Evolutionary conservation across 2,797 vertebrate genomes (phyloP).

Genomic region (Acanthurus tractus): DNA sequence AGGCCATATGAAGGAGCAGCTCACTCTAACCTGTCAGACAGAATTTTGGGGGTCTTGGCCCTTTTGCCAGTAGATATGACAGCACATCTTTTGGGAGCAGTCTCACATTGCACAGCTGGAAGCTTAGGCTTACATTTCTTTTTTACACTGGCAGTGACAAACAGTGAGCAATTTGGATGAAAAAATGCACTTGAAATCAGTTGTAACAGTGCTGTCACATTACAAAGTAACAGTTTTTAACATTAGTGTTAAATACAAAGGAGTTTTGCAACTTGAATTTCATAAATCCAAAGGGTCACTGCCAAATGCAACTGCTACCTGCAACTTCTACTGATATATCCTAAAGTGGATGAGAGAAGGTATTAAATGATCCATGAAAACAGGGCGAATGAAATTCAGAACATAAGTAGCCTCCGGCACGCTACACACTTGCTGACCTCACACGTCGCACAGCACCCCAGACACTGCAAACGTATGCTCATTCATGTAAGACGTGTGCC

Average conservation of each 20-base stretch:
- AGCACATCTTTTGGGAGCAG: constrained; percentile 54
- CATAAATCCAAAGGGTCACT: constrained; percentile 54
- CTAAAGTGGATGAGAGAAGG: constrained; percentile 60
- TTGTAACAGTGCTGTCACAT: constrained; percentile 15
- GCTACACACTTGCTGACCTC: constrained; percentile 65
- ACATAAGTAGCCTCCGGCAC: constrained; percentile 71
- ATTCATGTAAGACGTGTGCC: constrained; percentile 67
- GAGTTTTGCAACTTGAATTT: constrained; percentile 63
- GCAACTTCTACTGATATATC: constrained; percentile 44
- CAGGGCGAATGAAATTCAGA: constrained; percentile 70
- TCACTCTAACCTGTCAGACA: constrained; percentile 75
- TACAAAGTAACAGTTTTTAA: constrained; percentile 23
- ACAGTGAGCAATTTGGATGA: constrained; percentile 33
- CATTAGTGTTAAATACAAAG: constrained; percentile 33
- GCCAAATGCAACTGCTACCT: constrained; percentile 46
- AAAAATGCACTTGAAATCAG: constrained; percentile 22
- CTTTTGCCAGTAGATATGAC: constrained; percentile 72
- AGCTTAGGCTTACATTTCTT: constrained; percentile 46
- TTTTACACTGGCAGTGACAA: constrained; percentile 29
- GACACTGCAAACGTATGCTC: constrained; percentile 58
- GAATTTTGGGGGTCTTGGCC: constrained; percentile 69
- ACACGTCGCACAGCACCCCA: constrained; percentile 41
- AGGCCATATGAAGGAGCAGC: constrained; percentile 69
- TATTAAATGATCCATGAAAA: constrained; percentile 77
- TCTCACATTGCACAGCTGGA: constrained; percentile 52